phyloP scores from a whole-genome alignment of 2,888 invertebrate species.

The Anodontia alba region DNA sequence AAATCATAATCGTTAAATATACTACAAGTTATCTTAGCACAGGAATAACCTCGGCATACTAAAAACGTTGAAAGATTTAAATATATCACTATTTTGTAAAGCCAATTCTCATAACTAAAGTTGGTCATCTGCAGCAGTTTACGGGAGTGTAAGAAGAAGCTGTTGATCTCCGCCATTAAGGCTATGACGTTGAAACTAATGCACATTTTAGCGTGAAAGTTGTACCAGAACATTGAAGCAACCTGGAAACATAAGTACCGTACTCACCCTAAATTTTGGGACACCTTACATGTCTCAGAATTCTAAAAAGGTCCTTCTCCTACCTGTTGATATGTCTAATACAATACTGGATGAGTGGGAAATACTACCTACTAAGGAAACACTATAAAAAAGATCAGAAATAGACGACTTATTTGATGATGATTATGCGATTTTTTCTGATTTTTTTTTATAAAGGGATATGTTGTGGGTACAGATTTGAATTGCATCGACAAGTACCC shows the following conservation, averaged over 20 bases:
- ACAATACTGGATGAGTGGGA: too few species aligned
- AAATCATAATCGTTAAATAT: conserved; percentile 69
- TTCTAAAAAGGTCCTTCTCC: too few species aligned
- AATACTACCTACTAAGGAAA: too few species aligned
- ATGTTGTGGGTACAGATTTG: too few species aligned
- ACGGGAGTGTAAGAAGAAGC: conserved; percentile 83
- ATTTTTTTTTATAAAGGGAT: too few species aligned
- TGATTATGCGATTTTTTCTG: too few species aligned
- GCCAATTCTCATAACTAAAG: conserved; percentile 68
- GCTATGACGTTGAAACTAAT: conserved; percentile 82
- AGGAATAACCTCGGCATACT: conserved; percentile 75
- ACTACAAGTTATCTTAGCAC: conserved; percentile 72
- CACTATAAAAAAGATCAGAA: too few species aligned
- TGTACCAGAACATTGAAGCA: conserved; percentile 81
- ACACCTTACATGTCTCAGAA: too few species aligned
- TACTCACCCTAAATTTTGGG: too few species aligned
- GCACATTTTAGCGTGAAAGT: conserved; percentile 75
- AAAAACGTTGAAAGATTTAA: conserved; percentile 81
- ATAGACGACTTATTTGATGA: too few species aligned
- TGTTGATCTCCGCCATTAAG: conserved; percentile 83
- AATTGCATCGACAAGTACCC: too few species aligned
- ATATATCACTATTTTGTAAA: conserved; percentile 75
- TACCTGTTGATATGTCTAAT: too few species aligned
- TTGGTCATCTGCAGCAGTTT: conserved; percentile 83
- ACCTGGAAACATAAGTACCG: conserved; percentile 74